Evolutionary conservation across 2,888 invertebrate genomes (phyloP).

Genomic region (Ophioninae sp.): DNA sequence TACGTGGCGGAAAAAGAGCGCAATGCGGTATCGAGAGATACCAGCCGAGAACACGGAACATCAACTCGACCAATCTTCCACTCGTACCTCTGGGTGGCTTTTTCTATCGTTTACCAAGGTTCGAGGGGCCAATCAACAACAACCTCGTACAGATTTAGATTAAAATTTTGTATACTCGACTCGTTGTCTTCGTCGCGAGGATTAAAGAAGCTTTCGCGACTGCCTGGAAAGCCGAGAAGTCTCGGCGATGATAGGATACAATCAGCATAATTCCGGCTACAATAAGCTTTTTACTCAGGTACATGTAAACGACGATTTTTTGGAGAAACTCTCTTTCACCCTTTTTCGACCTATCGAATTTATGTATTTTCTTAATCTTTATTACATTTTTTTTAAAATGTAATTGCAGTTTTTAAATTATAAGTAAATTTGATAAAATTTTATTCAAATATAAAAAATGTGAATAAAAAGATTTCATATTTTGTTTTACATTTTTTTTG

Average conservation of each 20-base stretch:
- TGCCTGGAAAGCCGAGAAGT: slow-evolving; percentile 58
- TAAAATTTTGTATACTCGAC: neutral
- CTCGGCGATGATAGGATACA: slow-evolving; percentile 87
- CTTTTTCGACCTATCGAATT: too few relatives aligned
- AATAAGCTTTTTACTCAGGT: slow-evolving; percentile 93
- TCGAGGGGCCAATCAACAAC: slow-evolving; percentile 38
- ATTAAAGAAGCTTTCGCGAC: slow-evolving; percentile 65
- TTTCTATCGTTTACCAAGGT: neutral
- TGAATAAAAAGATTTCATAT: too few relatives aligned
- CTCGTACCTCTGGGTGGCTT: neutral
- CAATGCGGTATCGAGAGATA: slow-evolving; percentile 71
- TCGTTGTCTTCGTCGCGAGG: slow-evolving; percentile 43
- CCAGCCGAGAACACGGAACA: slow-evolving; percentile 29
- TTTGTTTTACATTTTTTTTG: too few relatives aligned
- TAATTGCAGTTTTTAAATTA: too few relatives aligned
- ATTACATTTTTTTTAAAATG: too few relatives aligned
- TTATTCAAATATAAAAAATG: too few relatives aligned
- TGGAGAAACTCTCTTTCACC: neutral
- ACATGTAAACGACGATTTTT: slow-evolving; percentile 59
- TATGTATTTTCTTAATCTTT: too few relatives aligned
- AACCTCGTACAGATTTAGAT: slow-evolving; percentile 29
- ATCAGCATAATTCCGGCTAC: slow-evolving; percentile 89
- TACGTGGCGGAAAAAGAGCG: slow-evolving; percentile 59
- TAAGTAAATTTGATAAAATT: too few relatives aligned
- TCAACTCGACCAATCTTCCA: slow-evolving; percentile 36